A percentile compares a stretch with the other conserved stretches of the same genome.
Conservation (phyloP, 2,113 vertebrate genomes). For the Origma solitaria region DNA sequence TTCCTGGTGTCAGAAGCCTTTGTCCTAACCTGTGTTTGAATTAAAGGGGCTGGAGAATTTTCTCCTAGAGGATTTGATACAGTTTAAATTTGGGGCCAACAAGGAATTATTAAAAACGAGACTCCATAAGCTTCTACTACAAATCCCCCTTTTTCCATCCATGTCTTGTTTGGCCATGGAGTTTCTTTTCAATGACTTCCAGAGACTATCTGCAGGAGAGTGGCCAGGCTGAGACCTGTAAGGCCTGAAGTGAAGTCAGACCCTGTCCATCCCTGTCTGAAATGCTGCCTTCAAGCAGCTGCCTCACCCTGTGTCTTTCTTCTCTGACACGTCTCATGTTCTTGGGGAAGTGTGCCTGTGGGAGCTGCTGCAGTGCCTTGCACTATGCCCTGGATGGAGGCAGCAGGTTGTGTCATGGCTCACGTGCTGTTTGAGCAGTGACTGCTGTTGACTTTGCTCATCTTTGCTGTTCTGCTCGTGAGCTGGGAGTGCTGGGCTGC, state of each 20-base stretch:
- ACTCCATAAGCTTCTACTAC: neutral
- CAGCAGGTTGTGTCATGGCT: neutral
- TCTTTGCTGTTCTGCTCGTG: neutral
- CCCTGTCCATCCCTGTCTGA: neutral
- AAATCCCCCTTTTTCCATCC: fast-evolving
- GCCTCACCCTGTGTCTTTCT: neutral
- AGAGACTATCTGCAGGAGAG: neutral
- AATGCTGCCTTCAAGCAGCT: neutral
- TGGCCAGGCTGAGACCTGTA: neutral
- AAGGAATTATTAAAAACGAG: neutral
- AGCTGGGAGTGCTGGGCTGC: neutral
- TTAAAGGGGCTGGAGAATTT: neutral
- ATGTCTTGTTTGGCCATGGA: neutral
- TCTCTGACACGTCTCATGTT: neutral
- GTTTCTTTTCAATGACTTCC: neutral
- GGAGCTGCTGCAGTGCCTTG: neutral
- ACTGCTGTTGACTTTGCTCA: neutral
- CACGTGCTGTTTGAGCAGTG: fast-evolving
- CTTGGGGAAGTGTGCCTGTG: neutral
- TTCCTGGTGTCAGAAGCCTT: neutral
- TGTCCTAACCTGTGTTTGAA: neutral
- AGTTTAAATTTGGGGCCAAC: neutral
- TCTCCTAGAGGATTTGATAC: neutral
- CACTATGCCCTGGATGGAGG: neutral
- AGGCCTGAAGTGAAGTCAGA: neutral